Evolutionary conservation across 1,140 invertebrate genomes (phyloP), one percentile per base, ranked within the genome.

Genomic region (Leptoteleia sp.): DNA sequence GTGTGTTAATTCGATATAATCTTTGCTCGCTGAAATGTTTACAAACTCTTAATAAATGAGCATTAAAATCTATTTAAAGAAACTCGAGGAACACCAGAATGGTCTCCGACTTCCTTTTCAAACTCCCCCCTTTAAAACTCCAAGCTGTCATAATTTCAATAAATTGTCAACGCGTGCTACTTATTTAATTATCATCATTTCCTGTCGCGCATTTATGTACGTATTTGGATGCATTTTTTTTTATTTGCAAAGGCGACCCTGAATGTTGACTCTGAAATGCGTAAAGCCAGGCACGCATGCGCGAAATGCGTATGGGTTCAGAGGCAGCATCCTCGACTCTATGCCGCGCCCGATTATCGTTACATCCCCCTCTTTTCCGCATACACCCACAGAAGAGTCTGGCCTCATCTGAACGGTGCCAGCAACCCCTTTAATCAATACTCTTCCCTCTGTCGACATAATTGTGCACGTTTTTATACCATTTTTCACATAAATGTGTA

Each of bases 351-450:
- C 71, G 71, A 75, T 75, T 73, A 73, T 50, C 71, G 35, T 67
- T 38, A 52, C 13, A 47, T 31, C n/a, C 61, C 54, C 43, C 71
- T 43, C 54, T 52, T 52, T 35, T 7, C 19, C 22, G 6, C 29
- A 33, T 11, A 45, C 50, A 25, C 59, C 59, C 31, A 29, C 37
- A 55, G 22, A 61, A 67, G 62, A 76, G 71, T 76, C 71, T 76
- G 55, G 52, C 45, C 47, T 67, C 71, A 67, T 76, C 71, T 38
- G 27, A 67, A 65, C n/a, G 38, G 43, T 67, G 61, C 62, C 54
- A 45, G 71, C 61, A 76, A 76, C 61, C 71, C 71, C 62, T 76
- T 76, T 76, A 76, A 76, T 76, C 71, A 76, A 76, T 76, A 76
- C 71, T 76, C 71, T 67, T 76, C 62, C 54, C 62, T 76, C 54